A percentile compares a stretch with the other conserved stretches of the same genome.
These are phyloP conservation scores for Odobenus rosmarus DNA, from an alignment of 2,113 vertebrate genomes.

Conservation along the genomic window DNA sequence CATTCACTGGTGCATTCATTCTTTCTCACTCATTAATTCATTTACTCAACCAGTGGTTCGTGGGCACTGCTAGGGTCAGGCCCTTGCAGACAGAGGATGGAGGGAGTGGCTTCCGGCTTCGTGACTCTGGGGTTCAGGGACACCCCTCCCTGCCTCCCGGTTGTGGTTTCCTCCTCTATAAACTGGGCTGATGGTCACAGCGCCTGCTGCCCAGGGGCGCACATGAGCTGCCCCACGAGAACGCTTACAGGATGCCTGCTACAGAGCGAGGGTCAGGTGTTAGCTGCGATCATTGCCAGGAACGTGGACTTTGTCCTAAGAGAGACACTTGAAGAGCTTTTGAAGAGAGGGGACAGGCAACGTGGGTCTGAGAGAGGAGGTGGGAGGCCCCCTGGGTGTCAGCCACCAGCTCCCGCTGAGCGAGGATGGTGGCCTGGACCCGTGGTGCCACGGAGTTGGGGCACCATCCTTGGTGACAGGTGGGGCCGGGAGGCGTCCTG, in stretches of 20 bases:
- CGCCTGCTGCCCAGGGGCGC: rapidly evolving
- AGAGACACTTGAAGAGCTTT: background rate
- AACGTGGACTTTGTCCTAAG: background rate
- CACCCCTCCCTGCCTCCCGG: background rate
- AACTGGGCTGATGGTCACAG: rapidly evolving
- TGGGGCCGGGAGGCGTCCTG: background rate
- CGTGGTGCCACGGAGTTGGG: rapidly evolving
- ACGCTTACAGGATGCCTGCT: background rate
- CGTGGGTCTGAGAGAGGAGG: background rate
- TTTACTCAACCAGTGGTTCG: background rate
- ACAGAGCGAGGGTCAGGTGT: rapidly evolving
- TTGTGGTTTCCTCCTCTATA: too few relatives aligned
- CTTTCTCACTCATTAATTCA: background rate
- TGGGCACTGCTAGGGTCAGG: background rate
- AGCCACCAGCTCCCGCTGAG: background rate
- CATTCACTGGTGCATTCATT: background rate
- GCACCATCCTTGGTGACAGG: background rate
- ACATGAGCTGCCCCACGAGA: rapidly evolving
- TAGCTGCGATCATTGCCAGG: rapidly evolving
- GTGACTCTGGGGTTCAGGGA: rapidly evolving
- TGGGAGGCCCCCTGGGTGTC: background rate
- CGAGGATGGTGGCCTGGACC: rapidly evolving
- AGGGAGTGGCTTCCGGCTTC: rapidly evolving
- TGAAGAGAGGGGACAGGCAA: background rate
- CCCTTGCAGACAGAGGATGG: too few relatives aligned